These are phyloP conservation scores for Aurelia sp. DNA, from an alignment of 30 jellyfish, hydroid and myxozoan genomes.

Conservation along the genomic window DNA sequence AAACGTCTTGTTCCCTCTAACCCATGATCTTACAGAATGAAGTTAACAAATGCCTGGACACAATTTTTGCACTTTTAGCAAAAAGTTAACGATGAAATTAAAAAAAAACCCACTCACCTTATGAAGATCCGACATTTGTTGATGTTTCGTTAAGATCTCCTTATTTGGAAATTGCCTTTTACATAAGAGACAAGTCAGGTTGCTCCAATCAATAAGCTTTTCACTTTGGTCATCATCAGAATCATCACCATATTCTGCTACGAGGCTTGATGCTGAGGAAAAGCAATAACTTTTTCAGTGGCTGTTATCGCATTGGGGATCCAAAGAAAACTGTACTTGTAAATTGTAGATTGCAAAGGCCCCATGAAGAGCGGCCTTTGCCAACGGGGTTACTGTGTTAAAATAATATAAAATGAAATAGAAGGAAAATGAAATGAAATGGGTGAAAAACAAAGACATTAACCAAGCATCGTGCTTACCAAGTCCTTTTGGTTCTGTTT, in stretches of 20 bases:
- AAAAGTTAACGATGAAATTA: too few species aligned
- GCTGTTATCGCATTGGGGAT: too few species aligned
- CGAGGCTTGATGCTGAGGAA: slow-evolving; percentile 69
- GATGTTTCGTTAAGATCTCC: slow-evolving; percentile 84
- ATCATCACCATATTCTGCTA: slow-evolving; percentile 89
- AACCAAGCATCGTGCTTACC: background rate
- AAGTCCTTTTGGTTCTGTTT: slow-evolving; percentile 48
- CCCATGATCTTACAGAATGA: background rate
- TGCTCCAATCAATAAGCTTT: slow-evolving; percentile 71
- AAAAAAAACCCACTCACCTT: slow-evolving; percentile 55
- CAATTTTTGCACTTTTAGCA: too few species aligned
- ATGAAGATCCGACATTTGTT: slow-evolving; percentile 90
- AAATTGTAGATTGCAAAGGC: too few species aligned
- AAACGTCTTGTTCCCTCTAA: background rate
- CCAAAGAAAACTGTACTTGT: too few species aligned
- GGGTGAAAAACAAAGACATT: background rate
- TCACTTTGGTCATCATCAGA: slow-evolving; percentile 81
- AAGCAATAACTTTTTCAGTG: background rate
- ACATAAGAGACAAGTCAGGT: slow-evolving; percentile 90
- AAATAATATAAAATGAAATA: too few species aligned
- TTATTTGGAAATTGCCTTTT: slow-evolving; percentile 90
- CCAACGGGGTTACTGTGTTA: too few species aligned
- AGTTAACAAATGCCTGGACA: background rate
- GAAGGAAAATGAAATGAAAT: background rate
- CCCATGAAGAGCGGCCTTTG: too few species aligned